Evolutionary conservation across 2,113 vertebrate species (phyloP), one percentile per base, ranked within the genome.

Genomic region (Lates calcarifer): DNA sequence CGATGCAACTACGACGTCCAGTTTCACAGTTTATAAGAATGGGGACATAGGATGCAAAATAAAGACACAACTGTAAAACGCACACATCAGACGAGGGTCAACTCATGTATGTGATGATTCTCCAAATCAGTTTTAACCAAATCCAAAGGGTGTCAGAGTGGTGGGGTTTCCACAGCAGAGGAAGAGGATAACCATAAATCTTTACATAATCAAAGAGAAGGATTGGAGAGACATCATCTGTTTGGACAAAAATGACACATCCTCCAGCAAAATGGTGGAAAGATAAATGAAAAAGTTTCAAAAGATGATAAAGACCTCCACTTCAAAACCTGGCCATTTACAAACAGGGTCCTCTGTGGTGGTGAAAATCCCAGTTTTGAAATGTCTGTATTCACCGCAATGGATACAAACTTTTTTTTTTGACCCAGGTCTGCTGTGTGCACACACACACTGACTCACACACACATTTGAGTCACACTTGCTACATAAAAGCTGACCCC

Each of bases 21-120:
- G 20, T 58, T 90, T 90, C 91, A 92, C 91, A 92, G 87, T 83
- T 84, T 78, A 2, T 18, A 37, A 57, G 28, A 65, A 61, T 3
- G 24, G 28, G 68, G 53, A 28, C 28, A 29, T 5, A 33, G 45
- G 60, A 31, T 45, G 41, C 74, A 80, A 65, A 20, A 65, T 43
- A 20, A 75, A 79, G 45, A 82, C 39, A 53, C 29, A 12, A 69
- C 31, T 55, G 63, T 63, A 5, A 64, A 0, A 31, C 13, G 15
- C 22, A 37, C 66, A 64, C 57, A 2, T 47, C 0, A 64, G 77
- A 82, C 43, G 13, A 33, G 45, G 60, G 64, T 79, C 78, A 53
- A 61, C 62, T 49, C 22, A 31, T 26, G 17, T 60, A 58, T 51
- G 29, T 33, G 2, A 13, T 26, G 0, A 61, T 35, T 3, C 2